Base-by-base conservation (phyloP, 2,113 vertebrate genomes). In the Sinosuthora webbiana region DNA sequence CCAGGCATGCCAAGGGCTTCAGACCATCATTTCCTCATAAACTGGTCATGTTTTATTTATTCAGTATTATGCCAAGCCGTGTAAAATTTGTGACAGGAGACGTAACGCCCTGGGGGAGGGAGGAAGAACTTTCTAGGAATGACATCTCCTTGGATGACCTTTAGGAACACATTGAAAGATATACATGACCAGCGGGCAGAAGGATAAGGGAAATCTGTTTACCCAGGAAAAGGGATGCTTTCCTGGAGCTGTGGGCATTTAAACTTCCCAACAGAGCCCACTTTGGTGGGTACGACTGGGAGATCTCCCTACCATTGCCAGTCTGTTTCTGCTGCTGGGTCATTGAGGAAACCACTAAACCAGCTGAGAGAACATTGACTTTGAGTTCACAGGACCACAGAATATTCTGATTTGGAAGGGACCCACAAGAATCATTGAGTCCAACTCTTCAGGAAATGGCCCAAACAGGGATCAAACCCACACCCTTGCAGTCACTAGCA, bases 91-190 rank as follows among this genome's bases (percentile, higher is more conserved):
- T 47, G 59, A 89, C 79, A 88, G 55, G 79, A 90, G 42, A 25
- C 33, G 37, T 33, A 37, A 90, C n/a, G 50, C 39, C 35, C 30
- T 67, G 15, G 10, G 21, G 17, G 57, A 35, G 35, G 17, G 21
- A 45, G 30, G 19, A 88, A 52, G 45, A 83, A 37, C 83, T 69
- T 94, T 93, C 93, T 83, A 96, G 83, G 83, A 93, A 80, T 73
- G 15, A 39, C 1, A 4, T 69, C 31, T 77, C 50, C 63, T 85
- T 77, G 47, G 55, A 35, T 63, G 76, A 81, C 44, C 53, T 82
- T 81, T 79, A 45, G 52, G 68, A 90, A 42, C 68, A 41, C 17
- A 5, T 18, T 47, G 47, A 47, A 90, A 56, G 20, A 83, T 15
- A 22, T 59, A 35, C 1, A 2, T 3, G 59, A 67, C 42, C 37